Conservation (phyloP, 2,797 vertebrate genomes). For the Schizopygopsis malacanthus region DNA sequence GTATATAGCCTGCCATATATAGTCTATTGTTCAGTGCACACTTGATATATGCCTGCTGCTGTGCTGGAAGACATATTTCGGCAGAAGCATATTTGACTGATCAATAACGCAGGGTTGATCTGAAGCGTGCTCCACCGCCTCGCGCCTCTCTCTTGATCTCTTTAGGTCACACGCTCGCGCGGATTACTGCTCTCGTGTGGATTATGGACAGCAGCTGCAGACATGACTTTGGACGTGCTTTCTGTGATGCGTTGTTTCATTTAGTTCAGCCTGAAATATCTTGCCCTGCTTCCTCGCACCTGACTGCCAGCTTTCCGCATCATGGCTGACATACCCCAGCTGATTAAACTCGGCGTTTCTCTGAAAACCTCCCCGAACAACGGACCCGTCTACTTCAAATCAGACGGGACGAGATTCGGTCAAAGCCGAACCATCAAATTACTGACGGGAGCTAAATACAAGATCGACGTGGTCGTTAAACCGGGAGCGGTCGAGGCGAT, state of each 20-base stretch:
- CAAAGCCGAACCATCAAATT: conserved; percentile 97
- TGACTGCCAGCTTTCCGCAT: conserved; percentile 34
- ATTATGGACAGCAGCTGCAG: conserved; percentile 52
- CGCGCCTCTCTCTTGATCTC: conserved; percentile 27
- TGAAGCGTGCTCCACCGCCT: neutral
- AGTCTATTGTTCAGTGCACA: neutral
- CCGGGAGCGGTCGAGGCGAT: conserved; percentile 89
- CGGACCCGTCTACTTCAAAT: conserved; percentile 91
- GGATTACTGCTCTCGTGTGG: conserved; percentile 44
- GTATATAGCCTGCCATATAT: neutral
- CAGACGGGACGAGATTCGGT: conserved; percentile 93
- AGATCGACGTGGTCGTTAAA: conserved; percentile 88
- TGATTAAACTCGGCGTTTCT: conserved; percentile 90
- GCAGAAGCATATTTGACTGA: neutral
- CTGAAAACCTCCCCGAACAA: conserved; percentile 93
- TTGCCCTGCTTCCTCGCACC: conserved; percentile 26
- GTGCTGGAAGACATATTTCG: neutral
- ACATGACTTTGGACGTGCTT: conserved; percentile 38
- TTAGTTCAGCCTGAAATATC: conserved; percentile 18
- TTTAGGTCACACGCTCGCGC: conserved; percentile 2
- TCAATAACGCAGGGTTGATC: neutral
- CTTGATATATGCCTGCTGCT: neutral
- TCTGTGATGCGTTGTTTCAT: conserved; percentile 44
- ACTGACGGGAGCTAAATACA: conserved; percentile 94
- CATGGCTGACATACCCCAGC: conserved; percentile 88